A percentile compares a stretch with the other conserved stretches of the same genome.
Evolutionary conservation across 1,140 invertebrate genomes (phyloP).

Genomic region (Bombus breviceps): DNA sequence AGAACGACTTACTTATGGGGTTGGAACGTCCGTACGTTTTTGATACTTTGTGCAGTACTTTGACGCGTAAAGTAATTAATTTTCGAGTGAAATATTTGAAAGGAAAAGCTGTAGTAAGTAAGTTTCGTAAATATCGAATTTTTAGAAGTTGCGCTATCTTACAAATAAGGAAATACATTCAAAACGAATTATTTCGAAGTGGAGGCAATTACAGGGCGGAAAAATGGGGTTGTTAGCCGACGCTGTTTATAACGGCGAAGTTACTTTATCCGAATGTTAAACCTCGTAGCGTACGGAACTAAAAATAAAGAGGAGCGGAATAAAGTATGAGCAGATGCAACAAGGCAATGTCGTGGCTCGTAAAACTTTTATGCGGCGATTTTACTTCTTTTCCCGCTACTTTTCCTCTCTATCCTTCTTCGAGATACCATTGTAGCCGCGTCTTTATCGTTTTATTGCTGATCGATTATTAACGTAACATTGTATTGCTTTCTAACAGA

Average conservation of each 20-base stretch:
- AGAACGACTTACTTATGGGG: no score
- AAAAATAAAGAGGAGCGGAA: slow-evolving; percentile 69
- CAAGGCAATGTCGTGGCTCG: slow-evolving; percentile 71
- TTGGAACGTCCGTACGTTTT: no score
- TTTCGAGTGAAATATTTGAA: no score
- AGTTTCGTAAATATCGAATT: not conserved
- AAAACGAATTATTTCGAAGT: not conserved
- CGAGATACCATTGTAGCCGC: slow-evolving; percentile 57
- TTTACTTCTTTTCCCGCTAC: slow-evolving; percentile 65
- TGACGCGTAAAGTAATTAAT: no score
- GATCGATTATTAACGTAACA: slow-evolving; percentile 74
- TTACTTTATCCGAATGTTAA: slow-evolving; percentile 69
- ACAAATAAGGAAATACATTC: not conserved
- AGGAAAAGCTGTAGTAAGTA: no score
- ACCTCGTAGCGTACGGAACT: slow-evolving; percentile 52
- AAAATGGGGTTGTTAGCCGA: slow-evolving; percentile 25
- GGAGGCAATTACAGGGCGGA: no score
- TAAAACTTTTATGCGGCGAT: slow-evolving; percentile 76
- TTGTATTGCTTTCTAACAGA: slow-evolving; percentile 56
- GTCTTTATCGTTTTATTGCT: slow-evolving; percentile 70
- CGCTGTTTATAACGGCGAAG: slow-evolving; percentile 68
- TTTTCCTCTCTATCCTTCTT: slow-evolving; percentile 19
- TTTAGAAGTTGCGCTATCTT: not conserved
- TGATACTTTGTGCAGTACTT: no score
- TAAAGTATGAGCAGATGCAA: slow-evolving; percentile 76